Base-by-base conservation (phyloP, 2,888 invertebrate genomes). In the Zygothrica quintamaculata region DNA sequence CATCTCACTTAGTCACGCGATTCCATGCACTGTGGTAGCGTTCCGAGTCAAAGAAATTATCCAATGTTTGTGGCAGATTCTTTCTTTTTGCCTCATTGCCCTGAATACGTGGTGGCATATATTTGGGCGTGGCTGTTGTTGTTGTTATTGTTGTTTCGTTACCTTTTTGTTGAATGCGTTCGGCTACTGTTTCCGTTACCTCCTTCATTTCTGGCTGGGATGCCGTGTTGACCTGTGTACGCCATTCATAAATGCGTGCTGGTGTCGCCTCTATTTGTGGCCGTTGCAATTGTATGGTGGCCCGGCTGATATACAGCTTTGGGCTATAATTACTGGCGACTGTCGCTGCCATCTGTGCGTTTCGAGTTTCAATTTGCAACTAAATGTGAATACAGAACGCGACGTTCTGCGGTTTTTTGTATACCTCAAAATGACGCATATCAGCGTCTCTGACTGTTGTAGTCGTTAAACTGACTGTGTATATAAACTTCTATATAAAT, bases 21-120 rank as follows among this genome's bases (percentile, higher is more conserved):
- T 87, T 84, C 61, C 72, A 71, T 55, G 77, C 75, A 52, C 87
- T 89, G 39, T 73, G 70, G 61, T 81, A 65, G 33, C 89, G 89
- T 64, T 89, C 89, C 33, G 74, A 75, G 53, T 77, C 74, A 60
- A 85, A 86, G 55, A 89, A 89, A 53, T 89, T 82, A 33, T 62
- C 39, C 33, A 89, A 44, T 5, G 77, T 74, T 34, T 80, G 78
- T 3, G 65, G 73, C 57, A 87, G 61, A 48, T 79, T 74, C 53
- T 73, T 66, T 16, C 36, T 50, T 36, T 67, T 64, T 22, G 72
- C 79, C 61, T 84, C 85, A 33, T 70, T 65, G 9, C 85, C 85
- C 29, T 46, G 59, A 16, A 84, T 75, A 43, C 52, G 65, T 5
- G 75, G 87, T n/a, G 75, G 65, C 39, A 60, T 72, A 40, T 82